These are phyloP conservation scores for Achroia grisella DNA, from an alignment of 1,140 invertebrate species.

Conservation along the genomic window DNA sequence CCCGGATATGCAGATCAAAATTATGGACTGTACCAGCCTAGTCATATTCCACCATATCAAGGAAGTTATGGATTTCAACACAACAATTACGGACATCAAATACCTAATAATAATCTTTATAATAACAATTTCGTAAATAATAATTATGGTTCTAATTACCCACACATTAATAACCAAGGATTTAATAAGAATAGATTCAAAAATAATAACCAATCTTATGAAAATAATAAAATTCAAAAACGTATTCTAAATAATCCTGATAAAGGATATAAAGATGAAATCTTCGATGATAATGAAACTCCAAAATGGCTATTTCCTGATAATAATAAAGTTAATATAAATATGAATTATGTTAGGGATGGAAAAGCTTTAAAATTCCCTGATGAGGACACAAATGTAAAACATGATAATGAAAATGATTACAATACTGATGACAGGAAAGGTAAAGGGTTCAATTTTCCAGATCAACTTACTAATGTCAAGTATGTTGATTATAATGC, in stretches of 20 bases:
- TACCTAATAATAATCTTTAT: slow-evolving; percentile 7
- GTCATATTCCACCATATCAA: slow-evolving; percentile 1
- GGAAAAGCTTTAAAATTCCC: slow-evolving; percentile 35
- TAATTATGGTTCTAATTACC: slow-evolving; percentile 10
- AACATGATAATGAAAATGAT: too few species aligned
- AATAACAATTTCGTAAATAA: neutral
- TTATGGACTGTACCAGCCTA: slow-evolving; percentile 21
- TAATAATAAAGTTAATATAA: slow-evolving; percentile 7
- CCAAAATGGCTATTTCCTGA: slow-evolving; percentile 40
- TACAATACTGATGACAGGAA: slow-evolving; percentile 5
- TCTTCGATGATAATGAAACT: slow-evolving; percentile 11
- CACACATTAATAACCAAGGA: slow-evolving; percentile 22
- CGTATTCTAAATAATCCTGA: slow-evolving; percentile 45
- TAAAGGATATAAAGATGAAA: slow-evolving; percentile 8
- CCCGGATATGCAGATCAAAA: slow-evolving; percentile 10
- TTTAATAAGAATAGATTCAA: slow-evolving; percentile 15
- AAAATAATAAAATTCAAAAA: slow-evolving; percentile 29
- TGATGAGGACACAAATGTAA: slow-evolving; percentile 6
- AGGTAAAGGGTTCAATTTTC: slow-evolving; percentile 19
- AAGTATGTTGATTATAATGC: slow-evolving; percentile 6
- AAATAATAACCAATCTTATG: slow-evolving; percentile 9
- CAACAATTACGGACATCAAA: slow-evolving; percentile 19
- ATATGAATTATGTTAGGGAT: slow-evolving; percentile 21
- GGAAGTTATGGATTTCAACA: slow-evolving; percentile 20
- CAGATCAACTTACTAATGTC: slow-evolving; percentile 17